Base-by-base conservation (phyloP, 2,113 vertebrate genomes). In the Papio anubis region DNA sequence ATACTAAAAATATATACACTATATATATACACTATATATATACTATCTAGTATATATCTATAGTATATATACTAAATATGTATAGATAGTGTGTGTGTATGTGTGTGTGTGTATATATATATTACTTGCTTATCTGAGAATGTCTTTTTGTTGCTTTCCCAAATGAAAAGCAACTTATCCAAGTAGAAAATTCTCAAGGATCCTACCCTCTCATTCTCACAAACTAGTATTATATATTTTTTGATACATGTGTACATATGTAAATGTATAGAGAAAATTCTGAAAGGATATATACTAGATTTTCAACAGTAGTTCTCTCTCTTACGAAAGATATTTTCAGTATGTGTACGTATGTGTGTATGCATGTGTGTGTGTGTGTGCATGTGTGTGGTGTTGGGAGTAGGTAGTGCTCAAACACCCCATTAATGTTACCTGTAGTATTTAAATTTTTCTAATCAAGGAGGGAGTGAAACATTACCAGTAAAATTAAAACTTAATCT, bases 401-500 rank as follows among this genome's bases (percentile, higher is more conserved):
- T 93, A 18, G 57, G 35, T 25, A 50, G 25, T 89, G n/a, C 35
- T 57, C 50, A 97, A 93, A 93, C 40, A 82, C 18, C 1, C 40
- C 59, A 6, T 75, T 88, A 70, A 68, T 86, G 8, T 52, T 55
- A 59, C 48, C 35, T 72, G 3, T 83, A 96, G 38, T 38, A 55
- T 90, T 95, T 89, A 84, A 87, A 90, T 52, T 81, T 81, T 90
- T 93, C 38, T 76, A 94, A 95, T n/a, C 43, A 89, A 70, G 27
- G 64, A 81, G 11, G 10, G 8, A 61, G 3, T 80, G 32, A 91
- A 88, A 45, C 20, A 73, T 80, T 92, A 21, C 8, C 70, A 90
- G 3, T 84, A 85, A 89, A 96, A 85, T 91, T 52, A 96, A 95
- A 97, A 88, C 25, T 83, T 87, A 90, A 91, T 52, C 40, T 88